Base-by-base conservation (phyloP, 2,888 invertebrate genomes). In the Protonemura montana region DNA sequence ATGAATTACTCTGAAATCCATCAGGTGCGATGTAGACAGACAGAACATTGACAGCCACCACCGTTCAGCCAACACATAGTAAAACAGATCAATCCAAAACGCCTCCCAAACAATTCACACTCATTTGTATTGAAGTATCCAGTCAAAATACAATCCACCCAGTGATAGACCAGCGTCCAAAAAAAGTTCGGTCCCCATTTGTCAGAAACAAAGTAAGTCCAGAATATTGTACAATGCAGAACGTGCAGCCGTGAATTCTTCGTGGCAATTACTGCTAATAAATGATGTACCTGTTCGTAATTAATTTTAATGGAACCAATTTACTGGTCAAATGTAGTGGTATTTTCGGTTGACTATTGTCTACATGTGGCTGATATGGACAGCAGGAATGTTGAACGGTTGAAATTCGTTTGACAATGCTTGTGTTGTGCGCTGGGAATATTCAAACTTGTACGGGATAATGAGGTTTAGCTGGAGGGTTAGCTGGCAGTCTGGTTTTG, bases 231-330 rank as follows among this genome's bases (percentile, higher is more conserved):
- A 81, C 76, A 6, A 30, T 29, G 30, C 21, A 28, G 81, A 6
- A 30, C 21, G 30, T 10, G 21, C 30, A 29, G 30, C 25, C 26
- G 78, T 6, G 81, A 28, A 28, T n/a, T 30, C 81, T 21, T 81
- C 81, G 5, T 81, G 28, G 26, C 81, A 81, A 81, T 81, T 81
- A 81, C 81, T n/a, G 28, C 59, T 84, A 59, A 84, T 59, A 76
- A 84, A 84, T 84, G 84, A 29, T 76, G 59, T 84, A 84, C 84
- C 84, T 84, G 84, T 84, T 76, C 84, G 26, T 76, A 84, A 84
- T 84, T 27, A 84, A 84, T 84, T 84, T 84, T 26, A 84, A 84
- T 84, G 84, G 29, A 7, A 42, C 59, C 76, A 59, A 83, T 84
- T 84, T 76, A 76, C 59, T 13, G n/a, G 26, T 59, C 76, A 27